A percentile compares a stretch with the other conserved stretches of the same genome.
Conservation (phyloP, 1,140 invertebrate species). For the Anoplophora glabripennis region DNA sequence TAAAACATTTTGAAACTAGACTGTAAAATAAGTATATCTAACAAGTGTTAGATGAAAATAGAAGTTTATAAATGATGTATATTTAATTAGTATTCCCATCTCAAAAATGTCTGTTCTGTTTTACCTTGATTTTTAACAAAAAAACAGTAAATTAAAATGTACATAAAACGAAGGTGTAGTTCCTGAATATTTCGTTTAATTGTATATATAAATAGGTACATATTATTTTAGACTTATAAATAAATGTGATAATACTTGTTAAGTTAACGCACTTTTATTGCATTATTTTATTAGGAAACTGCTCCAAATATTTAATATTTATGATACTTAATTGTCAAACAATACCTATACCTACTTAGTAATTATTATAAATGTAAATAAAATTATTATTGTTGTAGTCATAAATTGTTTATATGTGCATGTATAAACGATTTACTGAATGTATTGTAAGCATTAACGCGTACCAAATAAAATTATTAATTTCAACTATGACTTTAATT, state of each 20-base stretch:
- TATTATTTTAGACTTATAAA: conserved; percentile 22
- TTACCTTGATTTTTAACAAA: too few relatives aligned
- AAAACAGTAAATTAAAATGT: background rate
- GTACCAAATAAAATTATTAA: conserved; percentile 7
- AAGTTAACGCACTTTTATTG: conserved; percentile 6
- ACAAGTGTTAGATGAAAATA: too few relatives aligned
- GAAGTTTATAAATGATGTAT: too few relatives aligned
- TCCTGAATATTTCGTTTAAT: conserved; percentile 8
- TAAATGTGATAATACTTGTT: conserved; percentile 30
- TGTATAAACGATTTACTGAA: conserved; percentile 13
- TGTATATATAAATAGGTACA: background rate
- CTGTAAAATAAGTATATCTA: too few relatives aligned
- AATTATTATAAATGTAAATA: conserved; percentile 7
- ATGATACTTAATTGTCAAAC: background rate
- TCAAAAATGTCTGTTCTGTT: too few relatives aligned
- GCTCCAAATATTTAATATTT: background rate
- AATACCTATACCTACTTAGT: too few relatives aligned
- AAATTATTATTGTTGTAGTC: conserved; percentile 9
- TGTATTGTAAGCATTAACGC: conserved; percentile 8
- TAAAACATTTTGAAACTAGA: too few relatives aligned
- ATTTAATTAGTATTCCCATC: too few relatives aligned
- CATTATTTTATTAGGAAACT: background rate
- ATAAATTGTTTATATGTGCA: conserved; percentile 6
- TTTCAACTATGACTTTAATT: background rate
- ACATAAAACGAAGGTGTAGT: conserved; percentile 23